Percentiles rank a stretch among this genome's conserved stretches.
phyloP scores from a whole-genome alignment of 2,888 invertebrate genomes.

The Drosophila aldrichi region DNA sequence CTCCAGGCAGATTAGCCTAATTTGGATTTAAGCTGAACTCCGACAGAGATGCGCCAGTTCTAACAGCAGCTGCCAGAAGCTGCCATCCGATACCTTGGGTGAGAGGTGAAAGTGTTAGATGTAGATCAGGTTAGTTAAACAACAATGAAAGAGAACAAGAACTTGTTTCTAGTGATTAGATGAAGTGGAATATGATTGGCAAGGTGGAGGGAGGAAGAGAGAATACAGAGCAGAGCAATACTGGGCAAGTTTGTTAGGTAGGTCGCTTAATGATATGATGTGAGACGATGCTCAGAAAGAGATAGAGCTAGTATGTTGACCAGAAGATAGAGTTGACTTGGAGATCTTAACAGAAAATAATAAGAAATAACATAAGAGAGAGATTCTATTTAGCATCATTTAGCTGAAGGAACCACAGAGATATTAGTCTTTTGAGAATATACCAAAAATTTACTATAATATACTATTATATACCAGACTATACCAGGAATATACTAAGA shows the following conservation, averaged over 20 bases:
- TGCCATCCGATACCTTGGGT: constrained; percentile 37
- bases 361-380: no score
- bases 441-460: no score
- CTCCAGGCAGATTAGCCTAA: constrained; percentile 41
- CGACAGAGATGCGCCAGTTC: constrained; percentile 22
- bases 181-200: constrained; percentile 5
- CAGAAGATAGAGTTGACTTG: not conserved
- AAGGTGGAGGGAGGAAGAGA: not conserved
- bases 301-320: not conserved
- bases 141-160: constrained; percentile 12
- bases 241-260: not conserved
- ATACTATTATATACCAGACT: no score
- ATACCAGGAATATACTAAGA: not conserved
- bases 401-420: not conserved
- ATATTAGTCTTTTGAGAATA: no score
- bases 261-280: not conserved
- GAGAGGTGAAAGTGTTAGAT: constrained; percentile 59
- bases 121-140: constrained; percentile 47
- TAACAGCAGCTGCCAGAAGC: constrained; percentile 16
- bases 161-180: not conserved
- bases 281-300: not conserved
- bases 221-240: no score
- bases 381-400: not conserved
- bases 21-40: constrained; percentile 23
- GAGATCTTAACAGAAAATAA: not conserved